Evolutionary conservation across 2,113 vertebrate species (phyloP).

Genomic region (Elephas maximus): DNA sequence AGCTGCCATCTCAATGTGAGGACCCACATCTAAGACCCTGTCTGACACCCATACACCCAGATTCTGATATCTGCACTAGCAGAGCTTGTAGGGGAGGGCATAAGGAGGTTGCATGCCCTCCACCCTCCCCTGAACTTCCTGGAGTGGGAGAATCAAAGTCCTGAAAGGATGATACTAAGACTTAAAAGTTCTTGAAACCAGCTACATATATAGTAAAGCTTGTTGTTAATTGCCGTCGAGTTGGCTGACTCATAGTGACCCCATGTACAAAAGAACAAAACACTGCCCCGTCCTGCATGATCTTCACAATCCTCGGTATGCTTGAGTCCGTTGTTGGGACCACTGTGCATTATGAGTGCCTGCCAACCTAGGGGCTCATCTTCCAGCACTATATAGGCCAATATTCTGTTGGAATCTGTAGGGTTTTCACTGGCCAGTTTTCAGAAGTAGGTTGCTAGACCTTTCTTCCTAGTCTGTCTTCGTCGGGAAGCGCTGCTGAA

Average conservation of each 20-base stretch:
- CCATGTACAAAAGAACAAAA: background rate
- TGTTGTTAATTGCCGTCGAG: background rate
- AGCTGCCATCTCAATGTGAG: background rate
- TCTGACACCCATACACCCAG: background rate
- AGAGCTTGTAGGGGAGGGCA: background rate
- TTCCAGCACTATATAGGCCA: background rate
- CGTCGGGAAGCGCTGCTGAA: background rate
- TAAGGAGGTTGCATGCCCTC: rapidly evolving
- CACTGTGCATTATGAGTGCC: background rate
- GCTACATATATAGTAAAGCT: rapidly evolving
- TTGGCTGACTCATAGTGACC: background rate
- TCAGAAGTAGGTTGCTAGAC: background rate
- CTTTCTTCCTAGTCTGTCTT: background rate
- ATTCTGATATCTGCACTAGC: background rate
- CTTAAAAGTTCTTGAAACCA: background rate
- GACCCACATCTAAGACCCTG: background rate
- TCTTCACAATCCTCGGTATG: background rate
- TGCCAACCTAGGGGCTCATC: background rate
- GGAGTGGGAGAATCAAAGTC: background rate
- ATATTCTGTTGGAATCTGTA: background rate
- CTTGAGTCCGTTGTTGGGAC: background rate
- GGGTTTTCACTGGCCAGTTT: background rate
- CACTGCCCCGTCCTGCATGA: background rate
- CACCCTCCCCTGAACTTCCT: background rate
- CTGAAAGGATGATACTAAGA: background rate